Evolutionary conservation across 2,888 invertebrate genomes (phyloP).

Genomic region (Apamea monoglypha): DNA sequence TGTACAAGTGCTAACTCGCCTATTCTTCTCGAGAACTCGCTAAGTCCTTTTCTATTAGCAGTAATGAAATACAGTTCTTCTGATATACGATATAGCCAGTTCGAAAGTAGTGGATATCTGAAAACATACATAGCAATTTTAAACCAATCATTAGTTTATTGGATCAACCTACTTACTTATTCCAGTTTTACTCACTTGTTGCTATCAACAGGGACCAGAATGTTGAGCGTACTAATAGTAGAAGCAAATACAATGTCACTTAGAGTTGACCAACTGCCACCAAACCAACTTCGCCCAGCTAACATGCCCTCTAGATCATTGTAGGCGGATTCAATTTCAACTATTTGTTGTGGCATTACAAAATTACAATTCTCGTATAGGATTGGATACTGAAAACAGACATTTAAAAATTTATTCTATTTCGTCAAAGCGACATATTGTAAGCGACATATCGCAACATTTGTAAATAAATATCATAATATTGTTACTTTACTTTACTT

Average conservation of each 20-base stretch:
- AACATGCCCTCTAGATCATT: slow-evolving; percentile 77
- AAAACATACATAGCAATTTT: slow-evolving; percentile 30
- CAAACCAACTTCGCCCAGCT: slow-evolving; percentile 73
- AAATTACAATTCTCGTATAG: slow-evolving; percentile 78
- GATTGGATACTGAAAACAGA: slow-evolving; percentile 78
- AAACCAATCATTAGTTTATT: background rate
- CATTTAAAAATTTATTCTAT: background rate
- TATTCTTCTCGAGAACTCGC: slow-evolving; percentile 82
- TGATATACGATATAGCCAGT: slow-evolving; percentile 78
- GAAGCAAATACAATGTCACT: slow-evolving; percentile 79
- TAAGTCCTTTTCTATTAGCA: slow-evolving; percentile 80
- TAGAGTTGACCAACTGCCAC: slow-evolving; percentile 75
- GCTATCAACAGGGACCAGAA: slow-evolving; percentile 78
- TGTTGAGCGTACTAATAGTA: slow-evolving; percentile 79
- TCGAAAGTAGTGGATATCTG: slow-evolving; percentile 77
- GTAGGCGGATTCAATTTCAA: slow-evolving; percentile 77
- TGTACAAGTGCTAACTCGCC: slow-evolving; percentile 79
- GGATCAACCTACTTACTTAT: background rate
- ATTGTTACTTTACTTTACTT: background rate
- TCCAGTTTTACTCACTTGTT: slow-evolving; percentile 66
- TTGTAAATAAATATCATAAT: background rate
- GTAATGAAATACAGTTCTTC: slow-evolving; percentile 78
- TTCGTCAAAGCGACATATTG: background rate
- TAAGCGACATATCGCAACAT: background rate
- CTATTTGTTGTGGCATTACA: slow-evolving; percentile 78